Evolutionary conservation across 1,140 invertebrate species (phyloP), one percentile per base, ranked within the genome.

Genomic region (Drosophila micromelanica): DNA sequence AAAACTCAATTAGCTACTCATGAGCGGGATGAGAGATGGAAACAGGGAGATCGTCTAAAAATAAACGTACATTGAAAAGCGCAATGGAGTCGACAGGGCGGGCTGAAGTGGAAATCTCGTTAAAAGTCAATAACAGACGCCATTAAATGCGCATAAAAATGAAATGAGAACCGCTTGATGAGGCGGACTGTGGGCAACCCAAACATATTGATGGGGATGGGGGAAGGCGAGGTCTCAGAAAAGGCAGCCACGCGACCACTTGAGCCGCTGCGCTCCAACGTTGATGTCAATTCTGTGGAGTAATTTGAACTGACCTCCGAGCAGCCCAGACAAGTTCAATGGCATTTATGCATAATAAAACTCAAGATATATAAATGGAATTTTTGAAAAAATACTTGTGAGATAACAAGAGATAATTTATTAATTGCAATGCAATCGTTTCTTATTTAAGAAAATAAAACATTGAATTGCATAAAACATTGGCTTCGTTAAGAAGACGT

Each of bases 91-190:
- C 56, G 55, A 38, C 46, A n/a, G 52, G 59, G 63, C 5, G 70
- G 56, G 15, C 20, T 73, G 72, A 72, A 84, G 84, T 80, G 80
- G 80, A 89, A 89, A 89, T 89, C 85, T 89, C 70, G 80, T 89
- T 89, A 89, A 89, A 87, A 87, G 84, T 81, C 84, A 89, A 87
- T 90, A 87, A 89, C 84, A 89, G 84, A 87, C 84, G 76, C 85
- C 84, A 87, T 87, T 84, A 89, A 86, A 87, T 72, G 82, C 72
- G 79, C 84, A 89, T 84, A 79, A 87, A 89, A 87, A 79, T 89
- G 81, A 89, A 87, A 89, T 84, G 85, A 87, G 78, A 78, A 84
- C 27, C 75, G 67, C 74, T 65, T 49, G 77, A 65, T 61, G 74
- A 65, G 40, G 49, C 64, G 27, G 46, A n/a, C 59, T 69, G 54